A percentile compares a stretch with the other conserved stretches of the same genome.
Evolutionary conservation across 2,888 invertebrate genomes (phyloP).

Genomic region (Luffia ferchaultella): DNA sequence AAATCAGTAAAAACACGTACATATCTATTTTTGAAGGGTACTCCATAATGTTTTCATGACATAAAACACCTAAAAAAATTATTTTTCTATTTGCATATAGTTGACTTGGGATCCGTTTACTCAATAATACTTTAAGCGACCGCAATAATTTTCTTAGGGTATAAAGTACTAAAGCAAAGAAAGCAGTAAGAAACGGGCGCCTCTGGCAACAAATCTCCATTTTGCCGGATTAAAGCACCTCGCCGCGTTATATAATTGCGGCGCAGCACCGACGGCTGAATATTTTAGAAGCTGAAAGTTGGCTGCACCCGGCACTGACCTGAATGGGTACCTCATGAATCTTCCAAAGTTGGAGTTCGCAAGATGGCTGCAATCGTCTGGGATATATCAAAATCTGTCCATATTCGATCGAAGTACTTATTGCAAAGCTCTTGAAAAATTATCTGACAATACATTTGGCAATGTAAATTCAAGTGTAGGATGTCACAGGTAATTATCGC

Average conservation of each 20-base stretch:
- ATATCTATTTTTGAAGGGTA: too few species aligned
- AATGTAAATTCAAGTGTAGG: too few species aligned
- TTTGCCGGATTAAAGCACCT: conserved; percentile 45
- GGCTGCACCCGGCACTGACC: background rate
- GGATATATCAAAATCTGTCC: background rate
- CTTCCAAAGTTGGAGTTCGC: background rate
- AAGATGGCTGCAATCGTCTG: background rate
- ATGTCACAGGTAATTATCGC: too few species aligned
- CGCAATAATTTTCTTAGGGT: conserved; percentile 31
- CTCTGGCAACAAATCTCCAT: conserved; percentile 45
- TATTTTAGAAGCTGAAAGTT: conserved; percentile 25
- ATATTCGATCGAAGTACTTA: background rate
- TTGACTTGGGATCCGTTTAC: too few species aligned
- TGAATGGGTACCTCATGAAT: background rate
- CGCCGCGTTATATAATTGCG: conserved; percentile 36
- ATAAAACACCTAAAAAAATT: too few species aligned
- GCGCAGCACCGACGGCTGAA: conserved; percentile 27
- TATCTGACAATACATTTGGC: too few species aligned
- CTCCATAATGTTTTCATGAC: too few species aligned
- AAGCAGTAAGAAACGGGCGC: conserved; percentile 31
- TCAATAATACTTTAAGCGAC: conserved; percentile 28
- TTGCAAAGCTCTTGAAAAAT: too few species aligned
- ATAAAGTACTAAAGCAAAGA: conserved; percentile 37
- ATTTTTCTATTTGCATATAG: too few species aligned
- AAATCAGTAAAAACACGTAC: too few species aligned